Evolutionary conservation across 2,797 vertebrate genomes (phyloP).

Genomic region (Platalea minor): DNA sequence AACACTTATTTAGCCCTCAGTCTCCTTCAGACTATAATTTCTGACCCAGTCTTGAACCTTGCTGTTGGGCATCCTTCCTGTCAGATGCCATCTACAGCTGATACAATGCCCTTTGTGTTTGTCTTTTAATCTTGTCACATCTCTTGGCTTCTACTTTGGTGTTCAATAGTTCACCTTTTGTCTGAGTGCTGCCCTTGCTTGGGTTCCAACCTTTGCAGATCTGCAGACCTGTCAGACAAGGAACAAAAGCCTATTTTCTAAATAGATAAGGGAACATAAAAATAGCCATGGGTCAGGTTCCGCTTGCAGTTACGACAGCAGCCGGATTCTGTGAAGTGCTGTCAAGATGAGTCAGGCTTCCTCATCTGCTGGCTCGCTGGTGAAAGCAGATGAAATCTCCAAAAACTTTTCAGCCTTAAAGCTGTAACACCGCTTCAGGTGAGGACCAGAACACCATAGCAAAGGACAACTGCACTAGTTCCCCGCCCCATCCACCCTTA

Average conservation of each 20-base stretch:
- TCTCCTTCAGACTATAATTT: background rate
- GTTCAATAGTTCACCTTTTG: conserved; percentile 22
- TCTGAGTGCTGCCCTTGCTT: background rate
- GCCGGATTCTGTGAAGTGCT: background rate
- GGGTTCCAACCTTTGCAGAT: background rate
- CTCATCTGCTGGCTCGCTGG: background rate
- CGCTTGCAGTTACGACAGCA: background rate
- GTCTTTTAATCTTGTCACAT: background rate
- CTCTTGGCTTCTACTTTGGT: background rate
- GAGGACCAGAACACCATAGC: background rate
- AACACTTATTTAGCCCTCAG: background rate
- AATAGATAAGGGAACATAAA: background rate
- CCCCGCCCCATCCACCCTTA: background rate
- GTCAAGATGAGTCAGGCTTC: background rate
- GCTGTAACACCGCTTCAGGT: background rate
- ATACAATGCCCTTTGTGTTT: background rate
- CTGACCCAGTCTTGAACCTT: conserved; percentile 6
- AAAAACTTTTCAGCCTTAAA: background rate
- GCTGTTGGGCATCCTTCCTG: background rate
- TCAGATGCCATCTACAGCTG: background rate
- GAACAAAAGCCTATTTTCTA: conserved; percentile 1
- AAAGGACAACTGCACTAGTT: background rate
- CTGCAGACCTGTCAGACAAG: conserved; percentile 12
- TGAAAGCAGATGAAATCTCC: background rate
- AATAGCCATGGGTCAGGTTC: background rate